Evolutionary conservation across 2,113 vertebrate genomes (phyloP).

Genomic region (Petrocephalus zakoni): DNA sequence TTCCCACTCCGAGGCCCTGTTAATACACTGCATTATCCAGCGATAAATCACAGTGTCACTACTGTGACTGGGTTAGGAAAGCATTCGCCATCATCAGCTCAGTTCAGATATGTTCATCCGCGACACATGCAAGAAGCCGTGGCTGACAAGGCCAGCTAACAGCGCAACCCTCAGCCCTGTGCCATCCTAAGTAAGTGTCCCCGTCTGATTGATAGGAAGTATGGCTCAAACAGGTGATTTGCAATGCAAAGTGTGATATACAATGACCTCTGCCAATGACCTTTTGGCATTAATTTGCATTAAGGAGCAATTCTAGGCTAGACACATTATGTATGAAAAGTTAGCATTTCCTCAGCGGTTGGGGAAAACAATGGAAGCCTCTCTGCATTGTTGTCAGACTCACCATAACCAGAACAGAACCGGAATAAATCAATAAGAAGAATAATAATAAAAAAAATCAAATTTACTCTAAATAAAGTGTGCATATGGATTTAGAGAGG

Average conservation of each 20-base stretch:
- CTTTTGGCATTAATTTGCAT: constrained; percentile 19
- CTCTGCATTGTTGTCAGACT: not conserved
- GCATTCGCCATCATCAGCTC: not conserved
- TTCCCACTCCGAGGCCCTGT: not conserved
- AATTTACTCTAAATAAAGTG: not conserved
- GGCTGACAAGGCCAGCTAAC: not conserved
- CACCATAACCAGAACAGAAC: not conserved
- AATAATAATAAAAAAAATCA: not conserved
- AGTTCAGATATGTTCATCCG: not conserved
- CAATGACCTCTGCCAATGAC: constrained; percentile 10
- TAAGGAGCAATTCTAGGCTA: not conserved
- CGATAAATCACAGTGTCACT: not conserved
- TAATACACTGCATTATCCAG: not conserved
- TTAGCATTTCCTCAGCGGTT: not conserved
- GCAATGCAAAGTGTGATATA: constrained; percentile 20
- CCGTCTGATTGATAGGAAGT: constrained; percentile 6
- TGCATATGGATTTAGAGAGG: not conserved
- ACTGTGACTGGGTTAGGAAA: not conserved
- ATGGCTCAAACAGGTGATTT: constrained; percentile 5
- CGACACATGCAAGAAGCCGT: not conserved
- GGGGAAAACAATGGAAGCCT: too few species aligned
- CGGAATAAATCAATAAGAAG: not conserved
- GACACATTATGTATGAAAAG: not conserved
- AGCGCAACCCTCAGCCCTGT: not conserved
- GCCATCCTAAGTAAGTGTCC: not conserved